These are phyloP conservation scores for Drosophila barbarae DNA, from an alignment of 2,888 invertebrate genomes.

Conservation along the genomic window DNA sequence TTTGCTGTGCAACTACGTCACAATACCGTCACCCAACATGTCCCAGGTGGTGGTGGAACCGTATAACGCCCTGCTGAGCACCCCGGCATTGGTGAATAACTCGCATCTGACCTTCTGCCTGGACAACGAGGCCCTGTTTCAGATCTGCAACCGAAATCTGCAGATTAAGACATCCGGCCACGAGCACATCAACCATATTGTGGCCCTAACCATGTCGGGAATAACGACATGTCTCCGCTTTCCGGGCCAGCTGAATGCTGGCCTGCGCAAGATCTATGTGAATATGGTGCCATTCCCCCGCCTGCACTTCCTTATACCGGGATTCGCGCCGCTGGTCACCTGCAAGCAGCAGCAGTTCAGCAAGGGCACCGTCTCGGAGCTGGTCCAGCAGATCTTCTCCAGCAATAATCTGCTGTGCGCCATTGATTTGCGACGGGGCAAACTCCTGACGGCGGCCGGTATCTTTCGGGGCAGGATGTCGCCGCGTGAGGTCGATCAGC, in stretches of 20 bases:
- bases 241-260: conserved; percentile 95
- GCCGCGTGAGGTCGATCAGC: conserved; percentile 75
- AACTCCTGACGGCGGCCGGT: conserved; percentile 89
- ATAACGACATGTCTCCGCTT: conserved; percentile 89
- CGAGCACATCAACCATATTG: conserved; percentile 76
- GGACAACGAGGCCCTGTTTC: conserved; percentile 77
- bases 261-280: conserved; percentile 90
- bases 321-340: conserved; percentile 84
- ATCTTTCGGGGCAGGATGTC: conserved; percentile 82
- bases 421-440: conserved; percentile 87
- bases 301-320: conserved; percentile 92
- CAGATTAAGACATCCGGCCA: conserved; percentile 66
- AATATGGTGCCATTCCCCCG: conserved; percentile 96
- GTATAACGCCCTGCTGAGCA: conserved; percentile 74
- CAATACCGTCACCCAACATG: conserved; percentile 80
- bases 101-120: conserved; percentile 75
- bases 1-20: conserved; percentile 86
- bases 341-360: conserved; percentile 66
- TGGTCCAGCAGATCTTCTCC: conserved; percentile 86
- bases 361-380: conserved; percentile 83
- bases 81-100: conserved; percentile 68
- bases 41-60: conserved; percentile 77
- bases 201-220: conserved; percentile 81
- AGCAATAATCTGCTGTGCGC: conserved; percentile 91
- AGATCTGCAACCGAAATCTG: conserved; percentile 72